Percentiles rank a stretch among this genome's conserved stretches.
Evolutionary conservation across 2,888 invertebrate genomes (phyloP).

Genomic region (Acanthacorydalis orientalis): DNA sequence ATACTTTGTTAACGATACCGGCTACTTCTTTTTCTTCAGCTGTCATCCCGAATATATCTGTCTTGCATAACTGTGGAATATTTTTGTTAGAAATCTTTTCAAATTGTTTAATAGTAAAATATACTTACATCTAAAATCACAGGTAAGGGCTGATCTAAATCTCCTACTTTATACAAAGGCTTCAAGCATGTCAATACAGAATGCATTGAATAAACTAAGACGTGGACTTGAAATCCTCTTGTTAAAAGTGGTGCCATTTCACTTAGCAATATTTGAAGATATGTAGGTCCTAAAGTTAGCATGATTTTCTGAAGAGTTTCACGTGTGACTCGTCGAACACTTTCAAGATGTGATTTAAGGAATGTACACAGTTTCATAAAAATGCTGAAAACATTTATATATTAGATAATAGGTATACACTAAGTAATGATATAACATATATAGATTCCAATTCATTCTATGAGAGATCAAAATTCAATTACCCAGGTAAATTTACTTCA

Average conservation of each 20-base stretch:
- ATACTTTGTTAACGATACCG: conserved; percentile 62
- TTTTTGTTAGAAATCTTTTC: not conserved
- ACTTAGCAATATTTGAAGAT: conserved; percentile 57
- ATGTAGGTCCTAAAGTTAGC: conserved; percentile 64
- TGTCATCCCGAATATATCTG: conserved; percentile 75
- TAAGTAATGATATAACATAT: not conserved
- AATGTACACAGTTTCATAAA: conserved; percentile 82
- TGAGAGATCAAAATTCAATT: conserved; percentile 18
- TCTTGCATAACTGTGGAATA: conserved; percentile 48
- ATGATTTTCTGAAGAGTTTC: conserved; percentile 89
- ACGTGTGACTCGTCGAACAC: conserved; percentile 68
- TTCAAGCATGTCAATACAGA: conserved; percentile 54
- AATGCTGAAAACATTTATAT: conserved; percentile 39
- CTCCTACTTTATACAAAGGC: conserved; percentile 48
- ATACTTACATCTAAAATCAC: conserved; percentile 52
- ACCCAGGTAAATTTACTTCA: conserved; percentile 67
- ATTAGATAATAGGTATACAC: conserved; percentile 2
- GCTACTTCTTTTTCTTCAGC: conserved; percentile 86
- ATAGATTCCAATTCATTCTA: not conserved
- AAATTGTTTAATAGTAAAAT: not conserved
- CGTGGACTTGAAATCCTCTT: conserved; percentile 87
- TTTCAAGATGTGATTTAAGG: conserved; percentile 72
- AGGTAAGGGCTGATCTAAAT: conserved; percentile 63
- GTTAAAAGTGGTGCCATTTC: conserved; percentile 69
- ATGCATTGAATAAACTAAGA: conserved; percentile 77